Percentiles rank a stretch among this genome's conserved stretches.
These are phyloP conservation scores for Campaea margaritaria DNA, from an alignment of 2,888 invertebrate genomes.

Conservation along the genomic window DNA sequence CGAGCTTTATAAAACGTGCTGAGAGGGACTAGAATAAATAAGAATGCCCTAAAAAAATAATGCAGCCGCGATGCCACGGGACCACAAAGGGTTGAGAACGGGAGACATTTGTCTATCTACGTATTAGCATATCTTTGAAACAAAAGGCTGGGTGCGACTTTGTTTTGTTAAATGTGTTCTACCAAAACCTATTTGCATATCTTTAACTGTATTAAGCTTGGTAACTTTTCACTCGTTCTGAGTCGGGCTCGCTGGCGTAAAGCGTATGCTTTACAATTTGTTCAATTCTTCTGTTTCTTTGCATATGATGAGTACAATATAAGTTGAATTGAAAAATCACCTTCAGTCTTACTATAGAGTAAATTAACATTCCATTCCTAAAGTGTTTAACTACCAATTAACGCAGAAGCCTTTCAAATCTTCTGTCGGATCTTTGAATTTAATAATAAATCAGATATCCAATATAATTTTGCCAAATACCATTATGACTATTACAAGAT, in stretches of 20 bases:
- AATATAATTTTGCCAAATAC: conserved; percentile 10
- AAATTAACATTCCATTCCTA: too few species aligned
- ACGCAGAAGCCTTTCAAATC: too few species aligned
- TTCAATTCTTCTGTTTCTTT: too few species aligned
- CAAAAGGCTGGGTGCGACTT: conserved; percentile 1
- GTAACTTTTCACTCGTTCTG: too few species aligned
- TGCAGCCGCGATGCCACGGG: conserved; percentile 21
- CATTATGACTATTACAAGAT: conserved; percentile 20
- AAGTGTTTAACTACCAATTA: too few species aligned
- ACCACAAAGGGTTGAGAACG: background rate
- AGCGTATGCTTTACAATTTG: too few species aligned
- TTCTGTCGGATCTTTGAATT: background rate
- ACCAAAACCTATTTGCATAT: background rate
- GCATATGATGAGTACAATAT: too few species aligned
- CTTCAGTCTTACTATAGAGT: too few species aligned
- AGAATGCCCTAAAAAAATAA: conserved; percentile 37
- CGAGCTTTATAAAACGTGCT: conserved; percentile 37
- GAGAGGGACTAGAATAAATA: conserved; percentile 36
- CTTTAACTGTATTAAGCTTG: too few species aligned
- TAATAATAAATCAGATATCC: conserved; percentile 3
- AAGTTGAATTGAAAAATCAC: too few species aligned
- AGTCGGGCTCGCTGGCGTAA: too few species aligned
- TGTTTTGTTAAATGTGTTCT: conserved; percentile 1
- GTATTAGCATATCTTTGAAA: conserved; percentile 26
- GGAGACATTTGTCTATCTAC: conserved; percentile 9